A percentile compares a stretch with the other conserved stretches of the same genome.
phyloP scores from a whole-genome alignment of 2,888 invertebrate genomes.

The Callosobruchus maculatus region DNA sequence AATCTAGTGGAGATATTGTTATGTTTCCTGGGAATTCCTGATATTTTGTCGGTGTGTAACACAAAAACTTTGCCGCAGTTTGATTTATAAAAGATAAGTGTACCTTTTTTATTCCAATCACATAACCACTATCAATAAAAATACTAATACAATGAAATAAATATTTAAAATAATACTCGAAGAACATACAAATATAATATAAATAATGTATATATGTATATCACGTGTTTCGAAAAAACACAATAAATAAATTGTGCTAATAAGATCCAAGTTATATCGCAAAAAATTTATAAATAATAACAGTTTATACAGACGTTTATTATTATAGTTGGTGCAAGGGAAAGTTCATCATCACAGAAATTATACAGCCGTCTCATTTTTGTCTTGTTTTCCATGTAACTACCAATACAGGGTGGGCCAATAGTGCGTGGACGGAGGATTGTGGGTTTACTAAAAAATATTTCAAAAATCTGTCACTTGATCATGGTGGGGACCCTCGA shows the following conservation, averaged over 20 bases:
- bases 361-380: too few relatives aligned
- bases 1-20: too few relatives aligned
- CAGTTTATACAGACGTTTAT: not conserved
- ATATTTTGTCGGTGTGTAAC: too few relatives aligned
- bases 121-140: not conserved
- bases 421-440: too few relatives aligned
- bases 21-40: too few relatives aligned
- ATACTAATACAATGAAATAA: not conserved
- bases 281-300: not conserved
- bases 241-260: not conserved
- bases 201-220: not conserved
- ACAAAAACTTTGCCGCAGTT: not conserved
- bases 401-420: too few relatives aligned
- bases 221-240: not conserved
- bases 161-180: not conserved
- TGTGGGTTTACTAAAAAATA: too few relatives aligned
- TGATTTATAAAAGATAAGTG: not conserved
- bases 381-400: too few relatives aligned
- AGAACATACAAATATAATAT: not conserved
- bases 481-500: too few relatives aligned
- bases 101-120: not conserved
- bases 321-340: not conserved
- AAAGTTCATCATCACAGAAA: not conserved
- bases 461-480: too few relatives aligned
- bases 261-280: not conserved